A percentile compares a stretch with the other conserved stretches of the same genome.
These are phyloP conservation scores for Gallinago stenura DNA, from an alignment of 2,797 vertebrate genomes.

Conservation along the genomic window DNA sequence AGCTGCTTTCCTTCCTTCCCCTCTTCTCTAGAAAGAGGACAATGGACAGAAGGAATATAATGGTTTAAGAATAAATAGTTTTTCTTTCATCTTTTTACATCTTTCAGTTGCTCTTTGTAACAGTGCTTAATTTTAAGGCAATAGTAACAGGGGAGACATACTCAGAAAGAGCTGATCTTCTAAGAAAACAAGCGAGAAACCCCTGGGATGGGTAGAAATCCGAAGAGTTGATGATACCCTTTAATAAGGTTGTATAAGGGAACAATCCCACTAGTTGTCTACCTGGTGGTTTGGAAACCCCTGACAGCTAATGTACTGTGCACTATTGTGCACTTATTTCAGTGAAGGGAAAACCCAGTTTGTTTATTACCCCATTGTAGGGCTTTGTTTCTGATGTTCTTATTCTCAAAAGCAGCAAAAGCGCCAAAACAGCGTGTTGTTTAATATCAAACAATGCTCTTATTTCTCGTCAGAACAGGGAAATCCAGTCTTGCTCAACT, in stretches of 20 bases:
- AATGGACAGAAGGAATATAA: neutral
- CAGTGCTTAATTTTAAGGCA: neutral
- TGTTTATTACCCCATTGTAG: neutral
- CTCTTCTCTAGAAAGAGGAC: neutral
- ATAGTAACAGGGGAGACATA: neutral
- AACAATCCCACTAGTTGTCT: neutral
- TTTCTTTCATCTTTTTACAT: neutral
- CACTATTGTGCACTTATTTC: neutral
- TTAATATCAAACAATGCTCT: conserved; percentile 60
- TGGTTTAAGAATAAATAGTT: neutral
- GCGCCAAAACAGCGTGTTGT: conserved; percentile 31
- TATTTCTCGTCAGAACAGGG: conserved; percentile 33
- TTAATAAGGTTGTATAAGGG: neutral
- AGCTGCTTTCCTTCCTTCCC: neutral
- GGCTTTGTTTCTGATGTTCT: conserved; percentile 16
- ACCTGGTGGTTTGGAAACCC: neutral
- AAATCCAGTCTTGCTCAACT: neutral
- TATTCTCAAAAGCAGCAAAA: conserved; percentile 4
- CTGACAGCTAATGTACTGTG: neutral
- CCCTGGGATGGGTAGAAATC: neutral
- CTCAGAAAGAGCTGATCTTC: neutral
- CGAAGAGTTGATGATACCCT: neutral
- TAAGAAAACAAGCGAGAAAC: neutral
- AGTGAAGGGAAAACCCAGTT: neutral
- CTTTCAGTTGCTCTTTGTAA: neutral